phyloP scores from a whole-genome alignment of 2,113 vertebrate genomes.

The Andinoacara biseriatus region DNA sequence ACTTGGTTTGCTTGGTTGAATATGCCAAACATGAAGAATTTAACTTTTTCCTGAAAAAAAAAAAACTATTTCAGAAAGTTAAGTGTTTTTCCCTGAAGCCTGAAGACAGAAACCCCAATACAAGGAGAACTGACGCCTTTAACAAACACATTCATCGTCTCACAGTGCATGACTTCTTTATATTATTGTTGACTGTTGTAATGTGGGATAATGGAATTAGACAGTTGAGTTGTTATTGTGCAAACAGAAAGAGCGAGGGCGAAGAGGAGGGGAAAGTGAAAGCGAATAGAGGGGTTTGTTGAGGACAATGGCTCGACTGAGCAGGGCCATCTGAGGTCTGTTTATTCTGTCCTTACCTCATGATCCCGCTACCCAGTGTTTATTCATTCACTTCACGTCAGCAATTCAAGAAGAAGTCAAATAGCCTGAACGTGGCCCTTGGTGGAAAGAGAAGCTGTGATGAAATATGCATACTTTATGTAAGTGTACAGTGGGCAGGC shows the following conservation, averaged over 20 bases:
- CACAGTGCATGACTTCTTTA: conserved; percentile 12
- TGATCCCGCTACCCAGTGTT: conserved; percentile 30
- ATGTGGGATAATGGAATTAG: conserved; percentile 49
- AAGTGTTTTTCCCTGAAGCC: neutral
- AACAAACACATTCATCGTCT: conserved; percentile 13
- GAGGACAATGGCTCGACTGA: conserved; percentile 62
- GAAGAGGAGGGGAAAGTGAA: neutral
- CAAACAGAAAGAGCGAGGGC: conserved; percentile 2
- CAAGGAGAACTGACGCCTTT: neutral
- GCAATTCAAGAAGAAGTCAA: conserved; percentile 9
- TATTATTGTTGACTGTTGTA: conserved; percentile 46
- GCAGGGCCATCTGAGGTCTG: conserved; percentile 58
- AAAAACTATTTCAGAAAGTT: neutral
- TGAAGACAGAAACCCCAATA: neutral
- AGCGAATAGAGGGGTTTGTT: conserved; percentile 45
- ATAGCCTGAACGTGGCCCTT: neutral
- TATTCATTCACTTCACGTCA: conserved; percentile 46
- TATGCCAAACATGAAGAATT: neutral
- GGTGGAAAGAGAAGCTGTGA: conserved; percentile 6
- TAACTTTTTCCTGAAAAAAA: neutral
- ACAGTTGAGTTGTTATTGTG: conserved; percentile 63
- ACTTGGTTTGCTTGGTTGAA: neutral
- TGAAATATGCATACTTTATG: neutral
- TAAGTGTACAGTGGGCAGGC: neutral
- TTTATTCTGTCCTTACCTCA: conserved; percentile 59